Evolutionary conservation across 2,888 invertebrate genomes (phyloP).

Genomic region (Theristus sp.): DNA sequence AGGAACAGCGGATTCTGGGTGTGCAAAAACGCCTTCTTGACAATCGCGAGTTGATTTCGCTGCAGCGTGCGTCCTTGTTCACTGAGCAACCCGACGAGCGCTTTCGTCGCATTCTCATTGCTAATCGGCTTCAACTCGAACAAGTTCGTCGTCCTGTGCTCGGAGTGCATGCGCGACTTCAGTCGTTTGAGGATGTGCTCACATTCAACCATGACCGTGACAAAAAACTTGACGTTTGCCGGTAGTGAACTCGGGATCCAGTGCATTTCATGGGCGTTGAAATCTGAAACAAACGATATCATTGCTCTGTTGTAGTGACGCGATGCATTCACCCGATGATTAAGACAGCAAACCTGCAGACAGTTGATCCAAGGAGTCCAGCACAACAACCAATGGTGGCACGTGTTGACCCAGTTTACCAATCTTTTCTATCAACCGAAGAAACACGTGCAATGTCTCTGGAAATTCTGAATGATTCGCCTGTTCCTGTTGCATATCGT

Average conservation of each 20-base stretch:
- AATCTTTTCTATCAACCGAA: no score
- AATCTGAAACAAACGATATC: no score
- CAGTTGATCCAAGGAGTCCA: conserved; percentile 87
- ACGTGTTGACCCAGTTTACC: neutral
- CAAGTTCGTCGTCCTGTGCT: neutral
- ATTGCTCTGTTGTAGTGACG: no score
- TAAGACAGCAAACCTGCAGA: no score
- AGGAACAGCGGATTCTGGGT: neutral
- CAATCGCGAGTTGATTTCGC: neutral
- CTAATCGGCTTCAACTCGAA: neutral
- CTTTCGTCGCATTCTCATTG: neutral
- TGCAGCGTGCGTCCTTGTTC: neutral
- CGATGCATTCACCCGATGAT: no score
- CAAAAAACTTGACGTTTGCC: conserved; percentile 50
- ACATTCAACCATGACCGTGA: conserved; percentile 66
- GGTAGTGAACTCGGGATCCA: conserved; percentile 81
- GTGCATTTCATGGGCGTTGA: conserved; percentile 75
- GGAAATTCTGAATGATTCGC: no score
- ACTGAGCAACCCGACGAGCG: neutral
- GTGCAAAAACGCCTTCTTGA: neutral
- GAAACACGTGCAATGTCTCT: no score
- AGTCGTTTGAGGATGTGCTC: conserved; percentile 57
- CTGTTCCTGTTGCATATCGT: no score
- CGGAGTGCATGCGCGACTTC: neutral
- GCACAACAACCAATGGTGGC: conserved; percentile 59